Evolutionary conservation across 2,113 vertebrate species (phyloP).

Genomic region (Cryptomyrus ogoouensis): DNA sequence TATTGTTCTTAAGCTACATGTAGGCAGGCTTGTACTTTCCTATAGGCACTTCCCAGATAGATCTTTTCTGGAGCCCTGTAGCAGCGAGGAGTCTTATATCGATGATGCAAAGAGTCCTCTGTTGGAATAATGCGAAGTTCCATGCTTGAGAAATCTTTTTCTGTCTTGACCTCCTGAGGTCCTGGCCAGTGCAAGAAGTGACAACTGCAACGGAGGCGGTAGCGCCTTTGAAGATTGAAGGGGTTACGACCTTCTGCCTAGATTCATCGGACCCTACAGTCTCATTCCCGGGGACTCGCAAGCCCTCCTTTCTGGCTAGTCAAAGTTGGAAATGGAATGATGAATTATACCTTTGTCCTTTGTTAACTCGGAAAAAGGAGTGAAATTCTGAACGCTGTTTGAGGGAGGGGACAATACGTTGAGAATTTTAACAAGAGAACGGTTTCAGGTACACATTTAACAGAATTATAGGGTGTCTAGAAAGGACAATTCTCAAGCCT

Average conservation of each 20-base stretch:
- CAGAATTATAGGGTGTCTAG: not conserved
- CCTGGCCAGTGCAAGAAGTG: conserved; percentile 58
- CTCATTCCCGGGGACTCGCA: not conserved
- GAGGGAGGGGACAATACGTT: not conserved
- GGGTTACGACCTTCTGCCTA: conserved; percentile 60
- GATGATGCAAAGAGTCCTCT: not conserved
- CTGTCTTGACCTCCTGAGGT: conserved; percentile 55
- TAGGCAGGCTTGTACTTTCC: not conserved
- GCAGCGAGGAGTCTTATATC: not conserved
- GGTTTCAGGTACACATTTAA: not conserved
- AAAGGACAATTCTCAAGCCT: not conserved
- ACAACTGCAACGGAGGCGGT: conserved; percentile 55
- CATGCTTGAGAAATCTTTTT: conserved; percentile 48
- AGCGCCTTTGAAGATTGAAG: conserved; percentile 62
- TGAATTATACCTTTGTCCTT: conserved; percentile 53
- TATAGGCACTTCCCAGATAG: not conserved
- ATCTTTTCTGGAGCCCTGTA: not conserved
- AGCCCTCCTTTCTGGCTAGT: conserved; percentile 52
- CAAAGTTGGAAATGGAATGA: conserved; percentile 56
- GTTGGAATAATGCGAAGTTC: conserved; percentile 6
- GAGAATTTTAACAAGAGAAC: not conserved
- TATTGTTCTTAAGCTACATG: not conserved
- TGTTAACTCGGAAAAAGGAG: conserved; percentile 60
- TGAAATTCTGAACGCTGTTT: conserved; percentile 27
- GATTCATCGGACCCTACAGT: conserved; percentile 48